A percentile compares a stretch with the other conserved stretches of the same genome.
phyloP scores from a whole-genome alignment of 2,113 vertebrate genomes.

The Piaya cayana region DNA sequence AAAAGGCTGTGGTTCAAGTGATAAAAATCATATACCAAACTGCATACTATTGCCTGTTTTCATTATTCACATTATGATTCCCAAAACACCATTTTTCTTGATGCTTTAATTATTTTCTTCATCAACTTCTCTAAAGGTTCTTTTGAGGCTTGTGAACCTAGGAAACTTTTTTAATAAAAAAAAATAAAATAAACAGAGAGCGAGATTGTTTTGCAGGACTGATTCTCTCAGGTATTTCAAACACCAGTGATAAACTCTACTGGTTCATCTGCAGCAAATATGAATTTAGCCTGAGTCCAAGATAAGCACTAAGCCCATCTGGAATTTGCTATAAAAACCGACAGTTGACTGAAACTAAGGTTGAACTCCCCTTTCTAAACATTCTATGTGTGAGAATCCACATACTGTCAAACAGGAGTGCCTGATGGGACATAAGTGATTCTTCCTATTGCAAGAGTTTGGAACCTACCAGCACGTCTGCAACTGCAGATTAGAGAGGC shows the following conservation, averaged over 20 bases:
- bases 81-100: slow-evolving; percentile 9
- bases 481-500: background rate
- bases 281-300: background rate
- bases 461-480: background rate
- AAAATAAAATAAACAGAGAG: background rate
- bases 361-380: background rate
- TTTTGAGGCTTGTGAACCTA: slow-evolving; percentile 19
- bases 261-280: slow-evolving; percentile 12
- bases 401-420: background rate
- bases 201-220: background rate
- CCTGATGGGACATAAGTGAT: background rate
- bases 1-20: background rate
- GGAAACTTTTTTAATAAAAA: slow-evolving; percentile 23
- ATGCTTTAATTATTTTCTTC: slow-evolving; percentile 60
- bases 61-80: slow-evolving; percentile 29
- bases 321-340: background rate
- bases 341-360: background rate
- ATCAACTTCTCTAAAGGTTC: slow-evolving; percentile 2
- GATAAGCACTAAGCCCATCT: background rate
- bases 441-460: background rate
- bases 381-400: background rate
- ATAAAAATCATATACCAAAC: slow-evolving; percentile 40
- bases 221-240: slow-evolving; percentile 44
- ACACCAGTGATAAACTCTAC: background rate
- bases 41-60: slow-evolving; percentile 42